A percentile compares a stretch with the other conserved stretches of the same genome.
phyloP scores from a whole-genome alignment of 2,888 invertebrate species.

The Eilema sororculum region DNA sequence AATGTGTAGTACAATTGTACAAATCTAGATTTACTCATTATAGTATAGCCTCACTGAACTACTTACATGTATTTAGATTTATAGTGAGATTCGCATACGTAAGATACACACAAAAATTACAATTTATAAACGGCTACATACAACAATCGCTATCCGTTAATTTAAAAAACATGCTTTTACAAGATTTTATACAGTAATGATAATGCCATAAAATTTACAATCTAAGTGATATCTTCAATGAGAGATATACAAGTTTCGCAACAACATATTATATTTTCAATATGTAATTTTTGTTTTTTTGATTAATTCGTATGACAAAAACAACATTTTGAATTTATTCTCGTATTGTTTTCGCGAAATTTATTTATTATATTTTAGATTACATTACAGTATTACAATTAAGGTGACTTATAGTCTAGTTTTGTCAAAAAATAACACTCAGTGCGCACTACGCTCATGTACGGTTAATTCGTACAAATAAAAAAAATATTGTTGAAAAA shows the following conservation, averaged over 20 bases:
- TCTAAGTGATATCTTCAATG: slow-evolving; percentile 47
- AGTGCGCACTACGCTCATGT: slow-evolving; percentile 28
- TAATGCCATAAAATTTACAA: slow-evolving; percentile 48
- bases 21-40: slow-evolving; percentile 45
- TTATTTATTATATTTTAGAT: slow-evolving; percentile 18
- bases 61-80: slow-evolving; percentile 23
- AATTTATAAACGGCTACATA: slow-evolving; percentile 42
- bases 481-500: slow-evolving; percentile 26
- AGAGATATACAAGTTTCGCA: background rate
- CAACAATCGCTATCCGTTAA: slow-evolving; percentile 40
- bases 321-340: background rate
- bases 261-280: background rate
- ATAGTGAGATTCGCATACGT: slow-evolving; percentile 39
- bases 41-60: slow-evolving; percentile 31
- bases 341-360: slow-evolving; percentile 30
- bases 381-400: slow-evolving; percentile 21
- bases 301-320: background rate
- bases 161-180: slow-evolving; percentile 41
- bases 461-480: slow-evolving; percentile 19
- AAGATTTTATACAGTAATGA: slow-evolving; percentile 49
- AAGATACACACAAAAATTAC: slow-evolving; percentile 26
- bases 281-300: background rate
- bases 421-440: slow-evolving; percentile 41
- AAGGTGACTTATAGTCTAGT: slow-evolving; percentile 36
- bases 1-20: slow-evolving; percentile 40